These are phyloP conservation scores for Sphenodon punctatus DNA, from an alignment of 2,797 vertebrate species.

Conservation along the genomic window DNA sequence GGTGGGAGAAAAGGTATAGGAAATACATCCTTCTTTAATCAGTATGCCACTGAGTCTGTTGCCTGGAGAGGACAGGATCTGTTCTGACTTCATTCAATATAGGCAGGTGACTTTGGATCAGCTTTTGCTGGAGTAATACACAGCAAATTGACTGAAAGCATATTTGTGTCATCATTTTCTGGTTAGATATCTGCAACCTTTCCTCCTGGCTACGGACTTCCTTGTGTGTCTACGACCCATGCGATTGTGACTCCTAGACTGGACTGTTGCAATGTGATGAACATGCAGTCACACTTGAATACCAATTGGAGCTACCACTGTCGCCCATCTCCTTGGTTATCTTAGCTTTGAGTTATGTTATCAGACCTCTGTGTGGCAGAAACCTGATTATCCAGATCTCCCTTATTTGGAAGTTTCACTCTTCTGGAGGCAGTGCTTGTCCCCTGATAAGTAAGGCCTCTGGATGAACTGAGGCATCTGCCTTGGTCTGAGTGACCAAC, in stretches of 20 bases:
- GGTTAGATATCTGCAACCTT: not conserved
- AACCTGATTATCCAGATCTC: no score
- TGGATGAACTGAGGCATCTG: no score
- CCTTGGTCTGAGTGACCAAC: no score
- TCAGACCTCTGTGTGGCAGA: not conserved
- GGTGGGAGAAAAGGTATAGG: no score
- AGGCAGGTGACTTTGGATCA: not conserved
- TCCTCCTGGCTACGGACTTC: not conserved
- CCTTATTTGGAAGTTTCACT: no score
- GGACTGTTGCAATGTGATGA: not conserved
- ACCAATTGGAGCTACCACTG: not conserved
- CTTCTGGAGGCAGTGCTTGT: no score
- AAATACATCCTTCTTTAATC: no score
- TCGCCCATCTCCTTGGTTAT: not conserved
- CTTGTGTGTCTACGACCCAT: not conserved
- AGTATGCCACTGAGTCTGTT: no score
- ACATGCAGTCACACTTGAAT: not conserved
- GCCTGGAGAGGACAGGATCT: not conserved
- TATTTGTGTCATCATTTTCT: not conserved
- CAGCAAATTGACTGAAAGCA: not conserved
- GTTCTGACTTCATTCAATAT: not conserved
- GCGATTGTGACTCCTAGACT: not conserved
- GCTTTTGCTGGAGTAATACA: not conserved
- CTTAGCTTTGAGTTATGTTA: not conserved
- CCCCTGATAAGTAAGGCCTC: no score